Evolutionary conservation across 2,113 vertebrate genomes (phyloP).

Genomic region (Emberiza fucata): DNA sequence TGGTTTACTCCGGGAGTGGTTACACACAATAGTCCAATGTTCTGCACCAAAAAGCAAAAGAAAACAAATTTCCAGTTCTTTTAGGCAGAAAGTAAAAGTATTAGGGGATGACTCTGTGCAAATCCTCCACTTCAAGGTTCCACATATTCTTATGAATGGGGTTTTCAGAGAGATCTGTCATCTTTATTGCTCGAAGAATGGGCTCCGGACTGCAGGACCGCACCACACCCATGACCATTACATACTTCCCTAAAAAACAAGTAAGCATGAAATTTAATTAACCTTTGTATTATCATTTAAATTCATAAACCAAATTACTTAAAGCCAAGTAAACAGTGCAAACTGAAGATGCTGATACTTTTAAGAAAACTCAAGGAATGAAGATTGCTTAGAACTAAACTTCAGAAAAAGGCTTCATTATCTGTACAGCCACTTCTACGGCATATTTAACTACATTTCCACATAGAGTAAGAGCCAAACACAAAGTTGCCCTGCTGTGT

Average conservation of each 20-base stretch:
- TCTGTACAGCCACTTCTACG: neutral
- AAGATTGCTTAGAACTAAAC: neutral
- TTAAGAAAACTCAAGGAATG: neutral
- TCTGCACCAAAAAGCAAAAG: neutral
- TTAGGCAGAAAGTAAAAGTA: neutral
- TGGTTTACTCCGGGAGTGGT: neutral
- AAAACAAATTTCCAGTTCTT: neutral
- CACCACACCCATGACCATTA: conserved; percentile 93
- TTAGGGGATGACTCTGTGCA: conserved; percentile 80
- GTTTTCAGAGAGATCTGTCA: conserved; percentile 88
- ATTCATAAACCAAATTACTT: neutral
- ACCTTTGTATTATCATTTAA: neutral
- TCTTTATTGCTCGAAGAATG: conserved; percentile 86
- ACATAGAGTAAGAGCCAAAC: neutral
- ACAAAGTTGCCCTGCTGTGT: neutral
- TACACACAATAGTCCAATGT: neutral
- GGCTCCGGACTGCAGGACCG: conserved; percentile 83
- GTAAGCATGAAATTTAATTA: neutral
- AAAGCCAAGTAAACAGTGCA: neutral
- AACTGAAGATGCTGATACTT: neutral
- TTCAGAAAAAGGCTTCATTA: neutral
- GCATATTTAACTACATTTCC: neutral
- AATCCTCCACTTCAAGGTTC: conserved; percentile 89
- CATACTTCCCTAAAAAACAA: conserved; percentile 83
- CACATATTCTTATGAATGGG: conserved; percentile 82